phyloP scores from a whole-genome alignment of 1,140 invertebrate genomes.

The Bacillus rossius region DNA sequence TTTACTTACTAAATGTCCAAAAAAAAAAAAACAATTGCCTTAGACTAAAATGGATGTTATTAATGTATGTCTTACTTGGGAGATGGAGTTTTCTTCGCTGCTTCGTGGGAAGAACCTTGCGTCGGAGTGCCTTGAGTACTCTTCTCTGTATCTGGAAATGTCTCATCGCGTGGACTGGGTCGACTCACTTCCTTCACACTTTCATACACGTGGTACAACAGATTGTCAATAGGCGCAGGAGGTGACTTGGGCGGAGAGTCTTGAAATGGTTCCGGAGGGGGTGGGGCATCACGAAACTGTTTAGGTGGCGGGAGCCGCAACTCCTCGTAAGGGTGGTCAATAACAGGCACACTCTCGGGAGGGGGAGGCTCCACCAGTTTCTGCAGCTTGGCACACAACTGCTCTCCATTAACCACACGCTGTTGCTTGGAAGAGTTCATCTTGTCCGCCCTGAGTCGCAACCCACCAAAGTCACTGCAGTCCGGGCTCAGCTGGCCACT shows the following conservation, averaged over 20 bases:
- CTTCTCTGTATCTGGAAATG: too few relatives aligned
- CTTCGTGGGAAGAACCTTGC: not conserved
- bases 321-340: slow-evolving; percentile 63
- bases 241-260: slow-evolving; percentile 42
- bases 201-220: slow-evolving; percentile 75
- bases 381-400: slow-evolving; percentile 49
- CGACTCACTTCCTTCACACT: slow-evolving; percentile 47
- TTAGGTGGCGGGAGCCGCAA: slow-evolving; percentile 71
- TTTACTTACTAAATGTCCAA: too few relatives aligned
- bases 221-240: slow-evolving; percentile 63
- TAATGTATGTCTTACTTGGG: slow-evolving; percentile 13
- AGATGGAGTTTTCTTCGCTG: slow-evolving; percentile 11
- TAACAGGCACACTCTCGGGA: slow-evolving; percentile 17
- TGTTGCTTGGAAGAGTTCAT: not conserved
- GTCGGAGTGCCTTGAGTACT: too few relatives aligned
- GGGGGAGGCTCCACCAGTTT: slow-evolving; percentile 37
- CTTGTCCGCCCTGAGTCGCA: not conserved
- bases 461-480: slow-evolving; percentile 12
- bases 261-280: slow-evolving; percentile 61
- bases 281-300: slow-evolving; percentile 70
- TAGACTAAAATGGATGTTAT: not conserved
- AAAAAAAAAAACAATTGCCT: too few relatives aligned
- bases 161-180: slow-evolving; percentile 26
- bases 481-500: slow-evolving; percentile 35
- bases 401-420: slow-evolving; percentile 50